Evolutionary conservation across 2,113 vertebrate genomes (phyloP).

Genomic region (Podarcis cretensis): DNA sequence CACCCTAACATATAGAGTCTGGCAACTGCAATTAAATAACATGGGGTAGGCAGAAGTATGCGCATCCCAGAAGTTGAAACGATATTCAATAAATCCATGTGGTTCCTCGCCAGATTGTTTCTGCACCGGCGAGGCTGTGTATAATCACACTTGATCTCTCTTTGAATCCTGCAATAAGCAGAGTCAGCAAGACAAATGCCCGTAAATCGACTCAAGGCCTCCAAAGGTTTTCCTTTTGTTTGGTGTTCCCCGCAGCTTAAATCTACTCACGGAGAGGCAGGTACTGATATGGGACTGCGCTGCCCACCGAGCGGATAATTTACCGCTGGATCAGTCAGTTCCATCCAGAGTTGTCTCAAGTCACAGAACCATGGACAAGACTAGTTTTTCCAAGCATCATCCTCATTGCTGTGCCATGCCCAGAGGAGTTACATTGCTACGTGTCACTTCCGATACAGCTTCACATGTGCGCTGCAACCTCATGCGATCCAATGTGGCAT

Average conservation of each 20-base stretch:
- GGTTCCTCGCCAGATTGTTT: background rate
- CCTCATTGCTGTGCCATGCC: background rate
- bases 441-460: conserved; percentile 15
- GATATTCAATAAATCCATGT: background rate
- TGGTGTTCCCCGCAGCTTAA: background rate
- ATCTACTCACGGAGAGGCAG: conserved; percentile 29
- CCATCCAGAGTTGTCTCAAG: background rate
- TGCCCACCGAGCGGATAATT: background rate
- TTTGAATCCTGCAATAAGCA: background rate
- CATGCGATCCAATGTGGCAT: conserved; percentile 3
- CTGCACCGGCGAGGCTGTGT: background rate
- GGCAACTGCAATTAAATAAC: background rate
- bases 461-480: conserved; percentile 10
- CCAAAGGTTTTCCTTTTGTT: conserved; percentile 1
- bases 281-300: background rate
- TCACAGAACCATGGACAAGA: background rate
- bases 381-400: background rate
- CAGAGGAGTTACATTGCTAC: background rate
- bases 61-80: background rate
- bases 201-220: background rate
- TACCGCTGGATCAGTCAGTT: background rate
- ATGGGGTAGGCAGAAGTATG: background rate
- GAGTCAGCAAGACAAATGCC: background rate
- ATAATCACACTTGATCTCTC: background rate
- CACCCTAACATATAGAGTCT: background rate